phyloP scores from a whole-genome alignment of 2,797 vertebrate genomes.

The Taeniopygia guttata region DNA sequence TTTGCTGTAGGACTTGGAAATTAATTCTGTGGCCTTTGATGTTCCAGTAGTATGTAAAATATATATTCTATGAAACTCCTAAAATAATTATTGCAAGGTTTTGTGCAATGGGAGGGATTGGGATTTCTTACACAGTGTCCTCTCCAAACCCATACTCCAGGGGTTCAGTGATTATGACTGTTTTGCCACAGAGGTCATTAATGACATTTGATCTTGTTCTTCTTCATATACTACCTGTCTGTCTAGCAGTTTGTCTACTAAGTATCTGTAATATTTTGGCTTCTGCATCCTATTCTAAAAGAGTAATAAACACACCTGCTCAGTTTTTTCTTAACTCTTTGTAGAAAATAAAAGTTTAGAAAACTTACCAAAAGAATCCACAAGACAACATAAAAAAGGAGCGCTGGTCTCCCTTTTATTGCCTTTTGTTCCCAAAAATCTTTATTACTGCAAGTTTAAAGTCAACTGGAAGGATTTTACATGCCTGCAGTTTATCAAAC shows the following conservation, averaged over 20 bases:
- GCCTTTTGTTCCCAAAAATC: background rate
- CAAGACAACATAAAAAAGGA: background rate
- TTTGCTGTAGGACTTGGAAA: background rate
- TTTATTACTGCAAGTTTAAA: background rate
- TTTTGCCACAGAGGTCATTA: background rate
- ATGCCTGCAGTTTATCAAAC: background rate
- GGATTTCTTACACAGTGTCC: background rate
- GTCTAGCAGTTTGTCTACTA: background rate
- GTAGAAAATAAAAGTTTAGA: background rate
- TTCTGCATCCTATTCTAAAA: background rate
- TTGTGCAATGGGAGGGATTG: background rate
- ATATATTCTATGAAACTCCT: background rate
- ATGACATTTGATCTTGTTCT: background rate
- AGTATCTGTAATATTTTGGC: background rate
- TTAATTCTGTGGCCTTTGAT: background rate
- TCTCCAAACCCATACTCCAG: background rate
- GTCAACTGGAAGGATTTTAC: background rate
- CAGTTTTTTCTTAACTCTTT: background rate
- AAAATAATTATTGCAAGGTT: background rate
- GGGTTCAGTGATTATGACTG: background rate
- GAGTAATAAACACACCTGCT: background rate
- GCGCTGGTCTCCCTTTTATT: background rate
- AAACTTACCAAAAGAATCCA: background rate
- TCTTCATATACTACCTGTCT: background rate
- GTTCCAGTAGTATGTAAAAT: background rate